Base-by-base conservation (phyloP, 2,888 invertebrate species). In the Ennomos quercinarius region DNA sequence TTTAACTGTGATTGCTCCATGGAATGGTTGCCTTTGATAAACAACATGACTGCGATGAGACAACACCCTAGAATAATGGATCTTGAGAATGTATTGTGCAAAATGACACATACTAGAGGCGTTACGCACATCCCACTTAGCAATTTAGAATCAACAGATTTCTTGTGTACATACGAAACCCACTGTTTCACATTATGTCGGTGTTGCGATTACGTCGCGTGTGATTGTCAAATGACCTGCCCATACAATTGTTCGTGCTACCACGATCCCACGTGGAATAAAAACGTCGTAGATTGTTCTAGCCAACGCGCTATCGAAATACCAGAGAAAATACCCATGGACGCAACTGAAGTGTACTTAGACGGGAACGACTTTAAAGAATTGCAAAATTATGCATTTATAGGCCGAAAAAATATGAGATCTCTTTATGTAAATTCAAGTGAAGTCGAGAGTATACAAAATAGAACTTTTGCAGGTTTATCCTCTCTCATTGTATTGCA, bases 171-270 rank as follows among this genome's bases (percentile, higher is more conserved):
- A 59, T 98, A 98, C 86, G 96, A 97, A 80, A 95, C 96, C 8
- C 98, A 98, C 85, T 99, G 99, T 87, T 98, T 98, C 77, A 96
- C 98, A 36, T 93, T 97, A 37, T 99, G 99, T 84, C 97, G 98
- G 78, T 99, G 99, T 84, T 99, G 99, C 84, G 98, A 98, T 82
- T 98, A 97, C 83, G 98, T 98, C 78, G 97, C 97, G 41, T 99
- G 99, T 83, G 98, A 98, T 89, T 99, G 99, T 89, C 97, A 98
- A 93, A 98, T 98, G 97, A 98, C 97, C 63, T 99, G 99, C 78
- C 99, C 99, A 9, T 94, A 95, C 74, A 97, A 97, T 82, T 99
- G 99, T 88, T 96, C 96, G 68, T 99, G 99, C 86, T 98, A 97
- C 90, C 98, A 98, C 84, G 98, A 99, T 83, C 97, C 97, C 76